These are phyloP conservation scores for Drosophila kokeensis DNA, from an alignment of 2,888 invertebrate species.

Conservation along the genomic window DNA sequence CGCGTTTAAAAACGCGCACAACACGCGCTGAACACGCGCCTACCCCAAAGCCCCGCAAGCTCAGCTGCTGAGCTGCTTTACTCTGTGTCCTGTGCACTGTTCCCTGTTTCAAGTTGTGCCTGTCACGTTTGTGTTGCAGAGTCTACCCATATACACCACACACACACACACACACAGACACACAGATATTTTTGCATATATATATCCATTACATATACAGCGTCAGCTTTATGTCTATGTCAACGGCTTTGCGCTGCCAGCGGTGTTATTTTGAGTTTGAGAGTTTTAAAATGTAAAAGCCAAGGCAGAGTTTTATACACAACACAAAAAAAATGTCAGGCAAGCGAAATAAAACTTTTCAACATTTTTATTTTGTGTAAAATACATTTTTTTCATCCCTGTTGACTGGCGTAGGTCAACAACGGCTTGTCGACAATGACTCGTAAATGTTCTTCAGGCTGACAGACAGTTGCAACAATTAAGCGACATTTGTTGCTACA, in stretches of 20 bases:
- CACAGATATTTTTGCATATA: conserved; percentile 1
- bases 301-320: conserved; percentile 24
- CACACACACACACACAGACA: conserved; percentile 8
- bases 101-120: conserved; percentile 22
- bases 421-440: conserved; percentile 17
- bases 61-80: background rate
- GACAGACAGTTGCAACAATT: conserved; percentile 64
- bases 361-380: conserved; percentile 32
- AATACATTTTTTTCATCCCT: background rate
- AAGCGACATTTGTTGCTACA: conserved; percentile 65
- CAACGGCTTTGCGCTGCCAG: conserved; percentile 52
- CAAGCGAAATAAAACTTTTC: conserved; percentile 39
- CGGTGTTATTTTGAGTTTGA: conserved; percentile 34
- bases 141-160: conserved; percentile 17
- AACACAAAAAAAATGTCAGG: background rate
- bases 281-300: conserved; percentile 52
- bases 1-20: conserved; percentile 39
- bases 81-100: background rate
- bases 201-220: background rate
- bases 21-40: conserved; percentile 18
- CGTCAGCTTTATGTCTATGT: conserved; percentile 55
- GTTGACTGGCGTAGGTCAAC: conserved; percentile 19
- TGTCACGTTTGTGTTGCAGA: conserved; percentile 55
- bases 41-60: background rate
- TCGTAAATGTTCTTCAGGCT: conserved; percentile 57